Base-by-base conservation (phyloP, 2,797 vertebrate genomes). In the Xenopus petersii region DNA sequence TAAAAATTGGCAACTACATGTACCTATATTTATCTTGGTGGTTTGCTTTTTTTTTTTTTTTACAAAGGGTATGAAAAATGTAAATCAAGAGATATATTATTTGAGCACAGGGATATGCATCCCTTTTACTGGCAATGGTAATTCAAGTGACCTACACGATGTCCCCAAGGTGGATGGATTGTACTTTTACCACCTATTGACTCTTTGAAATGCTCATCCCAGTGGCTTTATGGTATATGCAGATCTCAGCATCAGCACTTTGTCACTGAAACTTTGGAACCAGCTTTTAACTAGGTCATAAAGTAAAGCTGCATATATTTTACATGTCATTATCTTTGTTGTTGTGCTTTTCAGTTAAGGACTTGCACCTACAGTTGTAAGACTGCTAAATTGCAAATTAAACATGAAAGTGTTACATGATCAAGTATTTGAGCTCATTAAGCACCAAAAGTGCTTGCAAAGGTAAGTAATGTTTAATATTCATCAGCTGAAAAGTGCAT, bases 321-420 rank as follows among this genome's bases (percentile, higher is more conserved):
- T 74, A 70, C 77, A 79, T 79, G 46, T 79, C 77, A 79, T 79
- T 79, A 79, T 70, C 66, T 67, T 68, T 74, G 59, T 64, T 79
- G 71, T 79, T 79, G 61, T 74, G 71, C 67, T 74, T 70, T 70
- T 51, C 54, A 79, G 59, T 73, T 58, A 73, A 73, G 59, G 33
- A 73, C 69, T 70, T 70, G 62, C 71, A 61, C 67, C 67, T 58
- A 36, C 67, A 70, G 70, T 70, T 70, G 61, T 59, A n/a, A 70
- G 63, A 61, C 61, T 79, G 71, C 24, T 79, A 74, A 79, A 79
- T 54, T 79, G 67, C 71, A 70, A 74, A 79, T 70, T 66, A 79
- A 70, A 74, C 67, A 70, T 61, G 60, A 65, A 74, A 74, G 66
- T 74, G 67, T 73, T 66, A 79, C 26, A 68, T 69, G 70, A 63